phyloP scores from a whole-genome alignment of 2,797 vertebrate genomes.

The Artibeus jamaicensis region DNA sequence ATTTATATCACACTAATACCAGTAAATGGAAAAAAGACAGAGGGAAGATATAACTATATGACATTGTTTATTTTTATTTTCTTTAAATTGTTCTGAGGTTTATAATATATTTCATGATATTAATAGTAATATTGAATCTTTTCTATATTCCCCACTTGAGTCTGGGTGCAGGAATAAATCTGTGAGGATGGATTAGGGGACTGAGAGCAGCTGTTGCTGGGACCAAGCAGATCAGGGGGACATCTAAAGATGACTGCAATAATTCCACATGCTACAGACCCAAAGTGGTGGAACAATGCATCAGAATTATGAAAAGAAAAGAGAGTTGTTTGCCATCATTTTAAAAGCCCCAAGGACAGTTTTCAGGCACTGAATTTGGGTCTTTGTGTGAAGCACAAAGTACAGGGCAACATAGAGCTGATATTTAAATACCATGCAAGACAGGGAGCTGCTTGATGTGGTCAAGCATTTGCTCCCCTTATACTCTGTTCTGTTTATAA shows the following conservation, averaged over 20 bases:
- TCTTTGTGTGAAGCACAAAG: constrained; percentile 79
- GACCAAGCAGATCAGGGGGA: constrained; percentile 62
- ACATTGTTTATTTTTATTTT: constrained; percentile 38
- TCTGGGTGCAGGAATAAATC: constrained; percentile 28
- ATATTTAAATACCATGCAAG: constrained; percentile 80
- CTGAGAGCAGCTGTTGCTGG: constrained; percentile 45
- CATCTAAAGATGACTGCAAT: constrained; percentile 77
- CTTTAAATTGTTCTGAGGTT: constrained; percentile 34
- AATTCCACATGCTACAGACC: constrained; percentile 80
- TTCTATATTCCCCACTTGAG: background rate
- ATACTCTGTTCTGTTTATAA: constrained; percentile 82
- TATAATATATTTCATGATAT: constrained; percentile 27
- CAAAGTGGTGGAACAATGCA: constrained; percentile 75
- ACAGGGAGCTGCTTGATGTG: constrained; percentile 81
- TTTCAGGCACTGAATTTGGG: constrained; percentile 80
- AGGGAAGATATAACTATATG: background rate
- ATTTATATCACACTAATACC: constrained; percentile 60
- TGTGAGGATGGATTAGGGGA: constrained; percentile 68
- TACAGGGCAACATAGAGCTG: constrained; percentile 76
- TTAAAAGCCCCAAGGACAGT: constrained; percentile 78
- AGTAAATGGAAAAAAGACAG: constrained; percentile 49
- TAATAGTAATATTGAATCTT: background rate
- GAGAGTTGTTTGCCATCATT: constrained; percentile 78
- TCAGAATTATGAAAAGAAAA: constrained; percentile 80
- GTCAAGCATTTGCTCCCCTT: constrained; percentile 80